Evolutionary conservation across 64 coral and sea anemone genomes (phyloP).

Genomic region (Catalaphyllia jardinei): DNA sequence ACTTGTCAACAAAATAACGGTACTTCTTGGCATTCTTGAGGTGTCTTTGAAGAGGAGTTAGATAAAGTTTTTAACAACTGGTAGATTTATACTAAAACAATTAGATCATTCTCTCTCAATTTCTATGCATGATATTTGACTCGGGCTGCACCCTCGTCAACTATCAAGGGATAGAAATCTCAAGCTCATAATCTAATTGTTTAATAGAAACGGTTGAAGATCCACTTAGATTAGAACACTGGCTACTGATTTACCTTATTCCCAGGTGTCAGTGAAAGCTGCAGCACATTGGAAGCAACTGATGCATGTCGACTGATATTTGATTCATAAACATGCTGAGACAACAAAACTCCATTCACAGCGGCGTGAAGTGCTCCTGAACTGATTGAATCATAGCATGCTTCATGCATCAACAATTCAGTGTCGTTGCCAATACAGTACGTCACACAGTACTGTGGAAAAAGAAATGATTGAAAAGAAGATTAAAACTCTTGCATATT

Average conservation of each 20-base stretch:
- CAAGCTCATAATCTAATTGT: too few relatives aligned
- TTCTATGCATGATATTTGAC: too few relatives aligned
- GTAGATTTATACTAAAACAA: too few relatives aligned
- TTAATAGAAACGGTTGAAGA: too few relatives aligned
- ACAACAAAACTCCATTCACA: neutral
- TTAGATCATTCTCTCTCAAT: too few relatives aligned
- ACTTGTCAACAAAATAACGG: too few relatives aligned
- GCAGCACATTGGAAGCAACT: neutral
- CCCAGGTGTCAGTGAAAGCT: neutral
- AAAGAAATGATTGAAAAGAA: neutral
- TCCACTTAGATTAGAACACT: too few relatives aligned
- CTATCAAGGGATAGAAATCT: too few relatives aligned
- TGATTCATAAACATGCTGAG: constrained; percentile 4
- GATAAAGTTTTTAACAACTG: too few relatives aligned
- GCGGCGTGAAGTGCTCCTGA: neutral
- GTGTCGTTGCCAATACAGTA: neutral
- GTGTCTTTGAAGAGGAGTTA: too few relatives aligned
- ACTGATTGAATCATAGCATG: neutral
- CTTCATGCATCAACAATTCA: neutral
- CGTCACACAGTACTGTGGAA: constrained; percentile 15
- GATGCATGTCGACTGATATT: neutral
- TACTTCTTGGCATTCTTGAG: too few relatives aligned
- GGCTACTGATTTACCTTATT: neutral
- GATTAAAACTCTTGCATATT: neutral
- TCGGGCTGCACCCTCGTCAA: too few relatives aligned